Evolutionary conservation across 2,888 invertebrate species (phyloP), one percentile per base, ranked within the genome.

Genomic region (Quadroppia sp.): DNA sequence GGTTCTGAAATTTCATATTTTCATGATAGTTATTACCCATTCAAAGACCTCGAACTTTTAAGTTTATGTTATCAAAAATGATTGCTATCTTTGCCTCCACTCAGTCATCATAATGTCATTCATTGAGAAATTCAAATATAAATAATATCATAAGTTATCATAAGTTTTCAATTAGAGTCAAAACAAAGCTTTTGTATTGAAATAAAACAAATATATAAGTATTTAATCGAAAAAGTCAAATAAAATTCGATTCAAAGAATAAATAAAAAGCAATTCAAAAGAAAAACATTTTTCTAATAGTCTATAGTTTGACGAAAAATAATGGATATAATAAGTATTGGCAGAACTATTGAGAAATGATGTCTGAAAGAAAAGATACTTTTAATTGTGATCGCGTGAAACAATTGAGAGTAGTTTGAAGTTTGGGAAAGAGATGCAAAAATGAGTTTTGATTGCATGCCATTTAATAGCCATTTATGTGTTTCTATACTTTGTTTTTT

Each of bases 391-490:
- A 56, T 56, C 11, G 56, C 56, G 56, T 56, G 56, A 56, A 56
- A 56, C 56, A 56, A 56, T 56, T 6, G 11, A n/a, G 6, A 20
- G 9, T 4, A 9, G 11, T 36, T 36, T 36, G 36, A 11, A 36
- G 36, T 36, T 36, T 36, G 4, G 36, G 4, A 36, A 36, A 36
- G 15, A n/a, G 48, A n/a, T 11, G 15, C 15, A 4, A 17, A n/a
- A 4, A 15, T 6, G 9, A 48, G 48, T 15, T 48, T n/a, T 56
- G n/a, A 25, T 56, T 56, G 56, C 23, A 56, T 56, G 56, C 4
- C 48, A 23, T 25, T 56, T 56, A 56, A 56, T 56, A 56, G 56
- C 6, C 56, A 56, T 56, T 56, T 56, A 56, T 56, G 48, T 48
- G 48, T 48, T 48, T 15, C 15, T 36, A 36, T 36, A 56, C 28